A percentile compares a stretch with the other conserved stretches of the same genome.
Conservation (phyloP, 2,113 vertebrate species). For the Trachemys scripta region DNA sequence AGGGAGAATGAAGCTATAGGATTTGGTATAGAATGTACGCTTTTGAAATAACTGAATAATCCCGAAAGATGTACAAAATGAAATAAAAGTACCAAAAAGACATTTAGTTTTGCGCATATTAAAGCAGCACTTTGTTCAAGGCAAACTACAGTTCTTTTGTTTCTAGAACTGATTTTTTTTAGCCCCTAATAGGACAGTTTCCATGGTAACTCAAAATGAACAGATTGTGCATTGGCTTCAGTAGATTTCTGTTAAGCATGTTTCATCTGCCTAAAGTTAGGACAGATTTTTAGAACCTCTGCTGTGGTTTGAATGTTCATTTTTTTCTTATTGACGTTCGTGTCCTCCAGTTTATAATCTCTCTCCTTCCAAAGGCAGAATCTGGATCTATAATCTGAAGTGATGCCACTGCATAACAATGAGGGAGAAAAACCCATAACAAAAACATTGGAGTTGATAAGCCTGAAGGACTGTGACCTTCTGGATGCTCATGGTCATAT, state of each 20-base stretch:
- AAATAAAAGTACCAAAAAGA: slow-evolving; percentile 14
- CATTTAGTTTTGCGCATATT: slow-evolving; percentile 31
- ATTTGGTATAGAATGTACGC: neutral
- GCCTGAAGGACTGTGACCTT: neutral
- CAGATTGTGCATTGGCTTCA: slow-evolving; percentile 75
- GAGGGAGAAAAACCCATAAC: slow-evolving; percentile 14
- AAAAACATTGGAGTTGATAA: neutral
- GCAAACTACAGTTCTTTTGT: slow-evolving; percentile 66
- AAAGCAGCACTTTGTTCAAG: slow-evolving; percentile 49
- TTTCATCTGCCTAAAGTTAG: slow-evolving; percentile 52
- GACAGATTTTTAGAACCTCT: slow-evolving; percentile 24
- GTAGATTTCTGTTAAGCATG: slow-evolving; percentile 71
- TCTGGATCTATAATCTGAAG: neutral
- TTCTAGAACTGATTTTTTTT: slow-evolving; percentile 52
- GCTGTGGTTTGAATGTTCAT: neutral
- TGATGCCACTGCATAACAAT: neutral
- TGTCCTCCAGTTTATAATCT: neutral
- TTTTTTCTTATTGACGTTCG: neutral
- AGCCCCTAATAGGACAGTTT: slow-evolving; percentile 76
- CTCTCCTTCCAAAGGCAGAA: neutral
- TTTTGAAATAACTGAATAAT: slow-evolving; percentile 10
- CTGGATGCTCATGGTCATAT: neutral
- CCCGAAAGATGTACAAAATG: neutral
- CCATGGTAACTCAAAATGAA: slow-evolving; percentile 77
- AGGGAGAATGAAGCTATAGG: neutral